Base-by-base conservation (phyloP, 2,888 invertebrate species). In the Oeneis ivallda region DNA sequence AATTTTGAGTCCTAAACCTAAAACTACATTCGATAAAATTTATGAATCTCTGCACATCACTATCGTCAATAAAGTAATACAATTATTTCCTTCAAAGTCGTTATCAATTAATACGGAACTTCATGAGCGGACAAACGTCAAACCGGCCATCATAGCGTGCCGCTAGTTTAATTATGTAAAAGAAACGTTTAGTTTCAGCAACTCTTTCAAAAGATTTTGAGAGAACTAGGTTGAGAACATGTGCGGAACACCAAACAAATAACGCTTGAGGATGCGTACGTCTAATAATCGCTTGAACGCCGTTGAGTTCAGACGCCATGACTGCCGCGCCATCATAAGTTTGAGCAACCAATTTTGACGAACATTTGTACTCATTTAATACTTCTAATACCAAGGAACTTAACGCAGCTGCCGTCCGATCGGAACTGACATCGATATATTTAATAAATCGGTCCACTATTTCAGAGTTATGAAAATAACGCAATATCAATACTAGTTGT, bases 181-280 rank as follows among this genome's bases (percentile, higher is more conserved):
- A 37, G 37, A 37, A 43, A n/a, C 13, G 43, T 11, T 43, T n/a
- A 11, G 15, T 45, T 15, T 45, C 45, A n/a, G 45, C 15, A 45
- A 45, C 15, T 45, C n/a, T n/a, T n/a, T 45, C 45, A 45, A 45
- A n/a, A 15, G 15, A 45, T 15, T 45, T 15, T 41, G 41, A 41
- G 11, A 41, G 41, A 41, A 41, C 11, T 11, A 41, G 3, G 9
- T 41, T 41, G 41, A 41, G 41, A 41, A 41, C 41, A 41, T 41
- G 41, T 41, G 45, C 45, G 45, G 45, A 45, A 45, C 45, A 45
- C 45, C 45, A 45, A 15, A 45, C 45, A 15, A 45, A 45, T 45
- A 45, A 45, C 4, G 45, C 45, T 45, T 15, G 45, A 3, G 52
- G 34, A 32, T 34, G 34, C n/a, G 41, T 41, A 41, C 41, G 41